Conservation (phyloP, 2,113 vertebrate genomes). For the Amphiprion ocellaris region DNA sequence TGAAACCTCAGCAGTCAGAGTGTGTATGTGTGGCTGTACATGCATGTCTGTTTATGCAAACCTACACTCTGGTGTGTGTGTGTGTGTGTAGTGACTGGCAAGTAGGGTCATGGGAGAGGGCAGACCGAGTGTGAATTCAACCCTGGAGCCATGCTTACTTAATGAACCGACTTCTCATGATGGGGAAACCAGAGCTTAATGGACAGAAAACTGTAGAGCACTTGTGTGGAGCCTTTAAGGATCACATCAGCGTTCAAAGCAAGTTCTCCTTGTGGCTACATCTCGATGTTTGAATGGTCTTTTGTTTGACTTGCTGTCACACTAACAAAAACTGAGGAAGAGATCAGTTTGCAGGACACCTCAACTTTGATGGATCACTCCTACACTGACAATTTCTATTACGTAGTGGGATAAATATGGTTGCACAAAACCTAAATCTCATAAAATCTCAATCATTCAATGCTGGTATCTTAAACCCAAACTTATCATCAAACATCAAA, state of each 20-base stretch:
- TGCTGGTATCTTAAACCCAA: neutral
- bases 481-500: neutral
- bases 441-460: neutral
- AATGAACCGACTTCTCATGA: slow-evolving; percentile 69
- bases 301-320: slow-evolving; percentile 20
- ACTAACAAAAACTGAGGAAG: slow-evolving; percentile 8
- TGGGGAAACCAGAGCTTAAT: slow-evolving; percentile 68
- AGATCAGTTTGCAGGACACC: slow-evolving; percentile 8
- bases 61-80: neutral
- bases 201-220: slow-evolving; percentile 48
- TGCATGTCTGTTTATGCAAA: slow-evolving; percentile 1
- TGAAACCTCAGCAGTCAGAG: slow-evolving; percentile 16
- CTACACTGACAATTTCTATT: neutral
- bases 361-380: neutral
- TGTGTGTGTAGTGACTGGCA: slow-evolving; percentile 49
- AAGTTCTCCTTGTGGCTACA: slow-evolving; percentile 6
- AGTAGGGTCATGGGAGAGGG: slow-evolving; percentile 82
- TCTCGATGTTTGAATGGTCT: slow-evolving; percentile 9
- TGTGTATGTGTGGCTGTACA: neutral
- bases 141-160: slow-evolving; percentile 75
- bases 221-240: slow-evolving; percentile 40
- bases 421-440: slow-evolving; percentile 1
- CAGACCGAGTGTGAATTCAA: slow-evolving; percentile 74
- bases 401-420: neutral
- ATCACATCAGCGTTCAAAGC: slow-evolving; percentile 38